These are phyloP conservation scores for Burhinus oedicnemus DNA, from an alignment of 2,113 vertebrate genomes.

Conservation along the genomic window DNA sequence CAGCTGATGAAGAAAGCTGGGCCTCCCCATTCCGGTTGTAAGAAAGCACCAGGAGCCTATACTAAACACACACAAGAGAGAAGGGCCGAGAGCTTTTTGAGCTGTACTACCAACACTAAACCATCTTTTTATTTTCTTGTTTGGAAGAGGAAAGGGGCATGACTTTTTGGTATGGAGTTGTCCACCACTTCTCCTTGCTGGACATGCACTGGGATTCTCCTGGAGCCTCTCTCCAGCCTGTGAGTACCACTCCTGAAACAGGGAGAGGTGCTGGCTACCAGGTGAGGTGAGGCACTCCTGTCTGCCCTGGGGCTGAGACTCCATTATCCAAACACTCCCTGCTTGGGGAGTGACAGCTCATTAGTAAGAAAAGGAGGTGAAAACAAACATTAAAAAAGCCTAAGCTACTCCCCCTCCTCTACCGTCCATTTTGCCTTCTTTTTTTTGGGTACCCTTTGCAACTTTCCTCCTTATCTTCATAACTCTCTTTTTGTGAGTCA, in stretches of 20 bases:
- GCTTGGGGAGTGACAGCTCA: background rate
- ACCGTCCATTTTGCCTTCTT: background rate
- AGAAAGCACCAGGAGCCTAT: background rate
- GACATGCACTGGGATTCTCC: background rate
- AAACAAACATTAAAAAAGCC: background rate
- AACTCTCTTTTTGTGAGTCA: background rate
- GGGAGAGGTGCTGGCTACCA: constrained; percentile 28
- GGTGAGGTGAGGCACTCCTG: constrained; percentile 50
- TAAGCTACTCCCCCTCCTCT: background rate
- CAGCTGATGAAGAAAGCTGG: background rate
- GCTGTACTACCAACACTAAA: background rate
- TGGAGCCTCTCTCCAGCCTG: background rate
- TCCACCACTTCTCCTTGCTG: background rate
- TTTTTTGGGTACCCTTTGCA: background rate
- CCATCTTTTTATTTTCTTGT: background rate
- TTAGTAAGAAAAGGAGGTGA: background rate
- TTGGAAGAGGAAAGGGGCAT: background rate
- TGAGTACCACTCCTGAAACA: background rate
- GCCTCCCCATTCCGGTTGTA: background rate
- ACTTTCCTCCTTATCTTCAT: background rate
- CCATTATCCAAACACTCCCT: constrained; percentile 53
- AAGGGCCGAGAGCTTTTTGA: background rate
- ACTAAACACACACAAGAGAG: background rate
- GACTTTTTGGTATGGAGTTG: background rate
- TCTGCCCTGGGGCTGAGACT: constrained; percentile 40